Conservation (phyloP, 1,140 invertebrate species). For the Drosophila obscura region DNA sequence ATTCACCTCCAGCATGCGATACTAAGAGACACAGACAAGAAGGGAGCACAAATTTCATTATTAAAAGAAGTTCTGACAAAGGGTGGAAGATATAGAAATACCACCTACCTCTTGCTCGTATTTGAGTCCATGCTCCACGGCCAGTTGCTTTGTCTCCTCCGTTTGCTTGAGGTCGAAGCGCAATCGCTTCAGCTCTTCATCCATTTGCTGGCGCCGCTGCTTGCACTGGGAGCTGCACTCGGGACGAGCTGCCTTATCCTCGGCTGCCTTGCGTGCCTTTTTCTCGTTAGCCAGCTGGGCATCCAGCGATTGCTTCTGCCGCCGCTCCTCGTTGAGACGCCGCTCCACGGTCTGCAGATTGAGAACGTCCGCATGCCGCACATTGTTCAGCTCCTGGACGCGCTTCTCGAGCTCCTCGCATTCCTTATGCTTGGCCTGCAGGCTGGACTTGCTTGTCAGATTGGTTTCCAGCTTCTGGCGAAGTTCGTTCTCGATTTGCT, state of each 20-base stretch:
- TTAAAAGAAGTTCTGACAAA: too few relatives aligned
- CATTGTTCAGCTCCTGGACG: conserved; percentile 88
- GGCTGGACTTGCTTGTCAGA: conserved; percentile 78
- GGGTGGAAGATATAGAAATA: neutral
- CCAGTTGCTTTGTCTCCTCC: conserved; percentile 86
- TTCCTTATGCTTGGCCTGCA: conserved; percentile 83
- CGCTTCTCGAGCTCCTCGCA: conserved; percentile 84
- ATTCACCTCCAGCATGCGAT: conserved; percentile 76
- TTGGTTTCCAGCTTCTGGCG: conserved; percentile 88
- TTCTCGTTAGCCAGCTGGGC: conserved; percentile 91
- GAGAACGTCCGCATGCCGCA: conserved; percentile 91
- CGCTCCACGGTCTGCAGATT: conserved; percentile 90
- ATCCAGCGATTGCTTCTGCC: conserved; percentile 89
- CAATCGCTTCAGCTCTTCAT: conserved; percentile 90
- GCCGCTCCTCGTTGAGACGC: conserved; percentile 92
- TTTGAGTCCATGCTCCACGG: conserved; percentile 76
- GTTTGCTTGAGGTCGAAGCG: conserved; percentile 89
- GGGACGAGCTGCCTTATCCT: conserved; percentile 86
- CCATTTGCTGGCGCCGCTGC: conserved; percentile 89
- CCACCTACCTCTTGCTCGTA: conserved; percentile 76
- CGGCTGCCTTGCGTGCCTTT: conserved; percentile 88
- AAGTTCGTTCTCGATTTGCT: conserved; percentile 93
- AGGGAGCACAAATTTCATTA: neutral
- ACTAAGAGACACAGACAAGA: conserved; percentile 11
- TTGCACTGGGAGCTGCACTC: conserved; percentile 93